Conservation (phyloP, 2,797 vertebrate species). For the Brotula barbata region DNA sequence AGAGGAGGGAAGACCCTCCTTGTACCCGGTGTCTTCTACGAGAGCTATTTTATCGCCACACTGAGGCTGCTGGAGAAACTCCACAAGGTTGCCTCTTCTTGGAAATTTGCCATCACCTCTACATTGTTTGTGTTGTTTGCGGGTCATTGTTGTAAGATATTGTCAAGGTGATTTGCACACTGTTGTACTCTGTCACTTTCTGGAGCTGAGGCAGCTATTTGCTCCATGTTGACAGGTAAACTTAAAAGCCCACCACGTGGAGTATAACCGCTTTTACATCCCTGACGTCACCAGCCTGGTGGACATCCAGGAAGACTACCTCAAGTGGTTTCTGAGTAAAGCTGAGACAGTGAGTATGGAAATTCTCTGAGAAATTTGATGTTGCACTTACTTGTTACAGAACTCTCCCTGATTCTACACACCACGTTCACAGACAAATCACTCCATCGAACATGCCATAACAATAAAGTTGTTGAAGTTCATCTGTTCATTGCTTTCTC, state of each 20-base stretch:
- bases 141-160: conserved; percentile 2
- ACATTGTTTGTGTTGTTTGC: not conserved
- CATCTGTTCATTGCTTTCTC: no score
- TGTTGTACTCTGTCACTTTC: conserved; percentile 5
- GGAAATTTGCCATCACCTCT: not conserved
- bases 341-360: conserved; percentile 89
- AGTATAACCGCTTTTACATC: conserved; percentile 94
- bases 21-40: conserved; percentile 86
- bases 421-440: not conserved
- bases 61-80: conserved; percentile 93
- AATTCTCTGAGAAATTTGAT: not conserved
- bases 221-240: conserved; percentile 83
- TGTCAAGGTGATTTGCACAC: not conserved
- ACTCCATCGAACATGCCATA: not conserved
- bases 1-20: conserved; percentile 89
- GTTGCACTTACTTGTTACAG: conserved; percentile 9
- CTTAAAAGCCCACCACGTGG: conserved; percentile 89
- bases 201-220: conserved; percentile 23
- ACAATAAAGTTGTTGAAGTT: no score
- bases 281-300: conserved; percentile 92
- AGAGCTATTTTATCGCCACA: conserved; percentile 90
- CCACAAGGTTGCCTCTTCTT: conserved; percentile 84
- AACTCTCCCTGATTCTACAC: not conserved
- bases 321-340: conserved; percentile 97
- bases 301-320: conserved; percentile 98